phyloP scores from a whole-genome alignment of 1,140 invertebrate species.

The Pseudomyrmex dendroicus region DNA sequence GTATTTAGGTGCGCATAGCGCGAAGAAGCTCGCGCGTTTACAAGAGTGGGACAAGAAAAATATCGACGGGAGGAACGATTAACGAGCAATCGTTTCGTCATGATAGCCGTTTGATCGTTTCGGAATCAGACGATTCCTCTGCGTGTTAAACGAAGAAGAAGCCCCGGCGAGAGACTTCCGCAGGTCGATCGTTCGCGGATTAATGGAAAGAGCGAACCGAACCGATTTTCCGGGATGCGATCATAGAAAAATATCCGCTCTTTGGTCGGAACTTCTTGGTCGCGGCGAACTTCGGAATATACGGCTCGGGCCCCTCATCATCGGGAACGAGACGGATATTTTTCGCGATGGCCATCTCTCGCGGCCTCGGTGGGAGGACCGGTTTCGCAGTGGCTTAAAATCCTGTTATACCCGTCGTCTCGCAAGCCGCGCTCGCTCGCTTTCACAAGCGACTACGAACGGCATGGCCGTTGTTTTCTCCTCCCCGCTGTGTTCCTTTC shows the following conservation, averaged over 20 bases:
- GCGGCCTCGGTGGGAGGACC: constrained; percentile 71
- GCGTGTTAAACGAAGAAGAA: constrained; percentile 11
- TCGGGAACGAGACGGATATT: constrained; percentile 67
- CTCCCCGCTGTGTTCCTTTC: constrained; percentile 1
- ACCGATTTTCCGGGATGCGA: background rate
- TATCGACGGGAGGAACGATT: constrained; percentile 9
- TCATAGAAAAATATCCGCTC: constrained; percentile 39
- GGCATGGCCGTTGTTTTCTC: constrained; percentile 39
- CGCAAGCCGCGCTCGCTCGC: constrained; percentile 67
- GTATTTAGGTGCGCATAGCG: background rate
- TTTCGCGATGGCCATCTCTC: constrained; percentile 69
- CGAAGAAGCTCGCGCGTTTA: constrained; percentile 14
- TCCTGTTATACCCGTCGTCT: constrained; percentile 69
- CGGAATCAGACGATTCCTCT: background rate
- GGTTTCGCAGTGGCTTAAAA: constrained; percentile 76
- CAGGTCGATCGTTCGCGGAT: constrained; percentile 21
- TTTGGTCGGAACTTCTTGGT: constrained; percentile 27
- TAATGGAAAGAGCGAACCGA: constrained; percentile 24
- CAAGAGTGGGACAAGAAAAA: background rate
- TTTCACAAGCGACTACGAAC: constrained; percentile 57
- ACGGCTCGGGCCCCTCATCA: background rate
- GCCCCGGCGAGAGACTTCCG: constrained; percentile 1
- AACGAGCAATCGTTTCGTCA: constrained; percentile 41
- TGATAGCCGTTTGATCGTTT: constrained; percentile 40
- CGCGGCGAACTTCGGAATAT: constrained; percentile 33